Conservation (phyloP, 2,888 invertebrate genomes). For the Corbicula japonica region DNA sequence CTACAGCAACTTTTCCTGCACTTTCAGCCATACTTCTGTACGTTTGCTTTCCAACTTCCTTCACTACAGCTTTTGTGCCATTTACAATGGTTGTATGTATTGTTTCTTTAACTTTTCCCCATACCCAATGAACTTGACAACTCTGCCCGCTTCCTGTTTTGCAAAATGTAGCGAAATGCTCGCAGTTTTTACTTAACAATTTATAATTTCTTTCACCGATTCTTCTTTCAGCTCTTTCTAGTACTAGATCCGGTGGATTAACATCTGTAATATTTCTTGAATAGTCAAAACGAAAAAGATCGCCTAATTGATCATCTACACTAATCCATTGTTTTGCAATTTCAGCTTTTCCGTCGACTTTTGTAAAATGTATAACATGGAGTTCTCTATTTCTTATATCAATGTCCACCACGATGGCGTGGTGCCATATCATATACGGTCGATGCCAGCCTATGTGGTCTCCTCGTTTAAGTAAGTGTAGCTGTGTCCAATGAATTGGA, state of each 20-base stretch:
- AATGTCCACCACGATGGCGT: no score
- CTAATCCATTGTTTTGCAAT: conserved; percentile 16
- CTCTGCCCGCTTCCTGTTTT: no score
- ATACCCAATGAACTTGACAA: conserved; percentile 27
- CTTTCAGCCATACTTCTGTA: no score
- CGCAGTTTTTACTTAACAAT: no score
- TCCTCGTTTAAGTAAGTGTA: conserved; percentile 11
- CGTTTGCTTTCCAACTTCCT: no score
- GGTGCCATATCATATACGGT: no score
- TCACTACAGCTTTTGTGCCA: conserved; percentile 5
- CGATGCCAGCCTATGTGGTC: conserved; percentile 42
- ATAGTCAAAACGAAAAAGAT: conserved; percentile 34
- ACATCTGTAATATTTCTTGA: not conserved
- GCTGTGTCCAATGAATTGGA: no score
- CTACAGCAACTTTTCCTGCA: no score
- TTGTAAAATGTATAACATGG: conserved; percentile 12
- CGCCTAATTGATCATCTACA: conserved; percentile 23
- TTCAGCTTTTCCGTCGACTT: no score
- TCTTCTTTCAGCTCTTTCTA: conserved; percentile 25
- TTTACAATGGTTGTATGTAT: not conserved
- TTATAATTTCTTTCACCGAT: conserved; percentile 22
- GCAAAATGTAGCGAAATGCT: no score
- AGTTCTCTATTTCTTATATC: conserved; percentile 3
- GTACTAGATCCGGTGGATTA: conserved; percentile 14
- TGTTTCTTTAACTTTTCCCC: conserved; percentile 27